Percentiles rank a stretch among this genome's conserved stretches.
phyloP scores from a whole-genome alignment of 2,113 vertebrate genomes.

The Thamnaconus septentrionalis region DNA sequence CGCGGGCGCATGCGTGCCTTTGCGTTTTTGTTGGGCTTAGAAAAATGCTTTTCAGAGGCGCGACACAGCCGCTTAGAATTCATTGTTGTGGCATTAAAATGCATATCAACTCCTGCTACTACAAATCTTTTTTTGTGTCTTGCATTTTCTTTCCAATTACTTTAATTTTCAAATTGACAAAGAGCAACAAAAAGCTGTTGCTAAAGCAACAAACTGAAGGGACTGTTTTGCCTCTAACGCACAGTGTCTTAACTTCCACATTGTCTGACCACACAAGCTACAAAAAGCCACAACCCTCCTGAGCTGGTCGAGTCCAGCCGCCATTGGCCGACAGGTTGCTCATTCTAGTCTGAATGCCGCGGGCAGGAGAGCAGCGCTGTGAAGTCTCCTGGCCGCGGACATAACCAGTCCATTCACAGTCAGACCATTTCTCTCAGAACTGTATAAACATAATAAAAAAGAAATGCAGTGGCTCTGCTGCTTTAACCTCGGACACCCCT shows the following conservation, averaged over 20 bases:
- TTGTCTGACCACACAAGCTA: too few relatives aligned
- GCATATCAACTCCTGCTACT: too few relatives aligned
- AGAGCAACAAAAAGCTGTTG: too few relatives aligned
- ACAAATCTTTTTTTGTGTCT: too few relatives aligned
- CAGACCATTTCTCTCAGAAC: slow-evolving; percentile 20
- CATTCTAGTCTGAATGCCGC: slow-evolving; percentile 44
- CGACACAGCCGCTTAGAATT: neutral
- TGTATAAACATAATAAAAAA: slow-evolving; percentile 22
- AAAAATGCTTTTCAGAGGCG: slow-evolving; percentile 11
- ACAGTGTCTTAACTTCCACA: slow-evolving; percentile 15
- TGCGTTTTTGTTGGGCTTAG: slow-evolving; percentile 23
- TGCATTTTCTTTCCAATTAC: too few relatives aligned
- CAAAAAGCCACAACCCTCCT: too few relatives aligned
- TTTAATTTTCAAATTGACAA: too few relatives aligned
- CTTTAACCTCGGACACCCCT: slow-evolving; percentile 22
- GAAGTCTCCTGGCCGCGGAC: slow-evolving; percentile 31
- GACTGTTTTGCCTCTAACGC: slow-evolving; percentile 1
- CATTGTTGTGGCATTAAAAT: neutral
- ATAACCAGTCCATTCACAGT: slow-evolving; percentile 11
- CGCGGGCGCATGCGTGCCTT: slow-evolving; percentile 13
- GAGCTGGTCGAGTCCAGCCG: too few relatives aligned
- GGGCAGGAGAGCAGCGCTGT: slow-evolving; percentile 33
- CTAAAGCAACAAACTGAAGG: too few relatives aligned
- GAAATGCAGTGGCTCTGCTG: slow-evolving; percentile 1
- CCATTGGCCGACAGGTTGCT: slow-evolving; percentile 34